Percentiles rank a stretch among this genome's conserved stretches.
These are phyloP conservation scores for Teleopsis dalmanni DNA, from an alignment of 1,140 invertebrate species.

Conservation along the genomic window DNA sequence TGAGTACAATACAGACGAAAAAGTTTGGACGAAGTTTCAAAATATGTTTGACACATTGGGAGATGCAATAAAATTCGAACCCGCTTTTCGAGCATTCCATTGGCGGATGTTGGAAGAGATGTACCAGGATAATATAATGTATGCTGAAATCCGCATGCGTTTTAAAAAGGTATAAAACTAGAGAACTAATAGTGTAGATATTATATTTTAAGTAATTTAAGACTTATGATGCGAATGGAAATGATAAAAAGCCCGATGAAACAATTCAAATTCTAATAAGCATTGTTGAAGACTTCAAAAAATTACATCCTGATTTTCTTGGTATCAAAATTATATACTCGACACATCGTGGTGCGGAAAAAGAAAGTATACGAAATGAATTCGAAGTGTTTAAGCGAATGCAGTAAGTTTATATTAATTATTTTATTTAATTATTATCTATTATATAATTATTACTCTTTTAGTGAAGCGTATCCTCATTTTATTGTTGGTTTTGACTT, in stretches of 20 bases:
- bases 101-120: constrained; percentile 58
- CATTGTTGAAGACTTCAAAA: constrained; percentile 46
- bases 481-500: constrained; percentile 63
- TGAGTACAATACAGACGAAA: not conserved
- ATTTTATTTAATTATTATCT: not conserved
- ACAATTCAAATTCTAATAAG: constrained; percentile 44
- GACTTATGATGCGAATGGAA: constrained; percentile 34
- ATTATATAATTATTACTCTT: not conserved
- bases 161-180: constrained; percentile 1
- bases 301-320: constrained; percentile 53
- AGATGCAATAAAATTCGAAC: constrained; percentile 57
- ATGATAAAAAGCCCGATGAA: constrained; percentile 19
- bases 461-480: constrained; percentile 46
- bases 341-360: constrained; percentile 42
- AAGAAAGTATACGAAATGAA: constrained; percentile 19
- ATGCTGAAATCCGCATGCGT: constrained; percentile 59
- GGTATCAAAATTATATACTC: constrained; percentile 60
- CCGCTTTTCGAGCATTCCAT: constrained; percentile 60
- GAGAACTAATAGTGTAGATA: not conserved
- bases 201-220: constrained; percentile 3
- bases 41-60: constrained; percentile 52
- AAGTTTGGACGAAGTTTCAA: constrained; percentile 53
- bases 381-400: constrained; percentile 20
- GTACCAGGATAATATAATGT: constrained; percentile 66
- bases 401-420: constrained; percentile 22